phyloP scores from a whole-genome alignment of 2,888 invertebrate species.

The Clanis bilineata region DNA sequence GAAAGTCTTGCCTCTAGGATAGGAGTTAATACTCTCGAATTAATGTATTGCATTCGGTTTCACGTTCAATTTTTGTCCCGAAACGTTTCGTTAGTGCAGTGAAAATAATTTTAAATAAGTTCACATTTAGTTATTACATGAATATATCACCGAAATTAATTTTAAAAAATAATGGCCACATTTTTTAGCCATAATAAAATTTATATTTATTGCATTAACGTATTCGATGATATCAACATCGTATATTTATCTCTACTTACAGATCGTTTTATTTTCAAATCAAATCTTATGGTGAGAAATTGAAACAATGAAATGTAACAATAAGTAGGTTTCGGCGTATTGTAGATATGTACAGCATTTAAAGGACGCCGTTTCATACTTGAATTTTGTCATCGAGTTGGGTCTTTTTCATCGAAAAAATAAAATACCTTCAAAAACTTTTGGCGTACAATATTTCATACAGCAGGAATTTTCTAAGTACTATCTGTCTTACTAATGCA shows the following conservation, averaged over 20 bases:
- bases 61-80: background rate
- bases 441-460: no score
- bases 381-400: background rate
- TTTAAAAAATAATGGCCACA: background rate
- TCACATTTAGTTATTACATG: background rate
- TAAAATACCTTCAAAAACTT: no score
- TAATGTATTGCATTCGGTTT: constrained; percentile 24
- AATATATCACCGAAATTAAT: no score
- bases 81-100: constrained; percentile 8
- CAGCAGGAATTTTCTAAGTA: no score
- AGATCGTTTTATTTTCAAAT: constrained; percentile 25
- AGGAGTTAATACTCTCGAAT: constrained; percentile 46
- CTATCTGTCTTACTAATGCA: no score
- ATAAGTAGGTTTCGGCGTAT: constrained; percentile 46
- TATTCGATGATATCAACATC: background rate
- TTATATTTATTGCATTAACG: background rate
- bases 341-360: constrained; percentile 73
- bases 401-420: background rate
- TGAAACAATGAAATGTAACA: constrained; percentile 49
- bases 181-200: background rate
- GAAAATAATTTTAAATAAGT: background rate
- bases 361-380: constrained; percentile 26
- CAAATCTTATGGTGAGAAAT: constrained; percentile 33
- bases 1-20: constrained; percentile 51
- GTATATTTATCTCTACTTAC: background rate